Percentiles rank a stretch among this genome's conserved stretches.
These are phyloP conservation scores for Gobio occitaniae DNA, from an alignment of 2,797 vertebrate genomes.

Conservation along the genomic window DNA sequence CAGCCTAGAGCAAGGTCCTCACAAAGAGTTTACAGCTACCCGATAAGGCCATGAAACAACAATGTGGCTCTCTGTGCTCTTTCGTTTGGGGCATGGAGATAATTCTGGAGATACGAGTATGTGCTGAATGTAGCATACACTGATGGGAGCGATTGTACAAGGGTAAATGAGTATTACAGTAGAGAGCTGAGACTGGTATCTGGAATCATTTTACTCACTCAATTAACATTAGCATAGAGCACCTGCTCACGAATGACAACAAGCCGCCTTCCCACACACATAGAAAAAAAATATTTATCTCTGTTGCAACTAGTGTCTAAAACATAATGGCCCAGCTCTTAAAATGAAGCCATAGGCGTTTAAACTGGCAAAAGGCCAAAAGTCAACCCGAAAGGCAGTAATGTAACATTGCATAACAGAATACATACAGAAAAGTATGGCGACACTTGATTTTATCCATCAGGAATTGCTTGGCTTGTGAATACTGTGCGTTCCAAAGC, in stretches of 20 bases:
- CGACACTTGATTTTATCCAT: slow-evolving; percentile 3
- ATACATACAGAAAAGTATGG: not conserved
- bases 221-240: slow-evolving; percentile 80
- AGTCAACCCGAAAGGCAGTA: not conserved
- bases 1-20: slow-evolving; percentile 68
- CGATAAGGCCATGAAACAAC: slow-evolving; percentile 60
- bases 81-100: slow-evolving; percentile 66
- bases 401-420: not conserved
- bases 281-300: slow-evolving; percentile 61
- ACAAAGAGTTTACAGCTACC: slow-evolving; percentile 67
- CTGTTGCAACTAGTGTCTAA: slow-evolving; percentile 14
- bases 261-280: slow-evolving; percentile 67
- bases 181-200: slow-evolving; percentile 73
- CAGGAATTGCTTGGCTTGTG: not conserved
- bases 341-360: not conserved
- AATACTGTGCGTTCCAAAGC: slow-evolving; percentile 2
- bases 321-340: not conserved
- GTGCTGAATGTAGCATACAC: slow-evolving; percentile 67
- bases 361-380: not conserved
- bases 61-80: slow-evolving; percentile 51
- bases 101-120: slow-evolving; percentile 66
- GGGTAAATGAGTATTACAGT: slow-evolving; percentile 59
- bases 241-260: slow-evolving; percentile 74
- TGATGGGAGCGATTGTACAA: slow-evolving; percentile 52
- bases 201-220: slow-evolving; percentile 77